Evolutionary conservation across 2,113 vertebrate species (phyloP).

Genomic region (Cinclus mexicanus): DNA sequence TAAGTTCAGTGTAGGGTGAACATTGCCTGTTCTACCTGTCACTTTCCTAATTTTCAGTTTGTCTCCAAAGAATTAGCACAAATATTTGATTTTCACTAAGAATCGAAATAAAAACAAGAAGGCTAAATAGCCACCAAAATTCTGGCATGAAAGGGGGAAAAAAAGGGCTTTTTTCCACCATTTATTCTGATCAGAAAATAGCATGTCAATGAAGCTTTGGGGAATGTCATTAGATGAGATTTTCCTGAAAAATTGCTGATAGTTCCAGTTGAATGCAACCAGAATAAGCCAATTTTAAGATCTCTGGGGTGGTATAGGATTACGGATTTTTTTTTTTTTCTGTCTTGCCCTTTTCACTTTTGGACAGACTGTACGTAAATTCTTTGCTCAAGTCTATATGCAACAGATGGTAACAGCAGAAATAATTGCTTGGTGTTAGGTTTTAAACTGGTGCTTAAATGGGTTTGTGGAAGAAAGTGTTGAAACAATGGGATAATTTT

Average conservation of each 20-base stretch:
- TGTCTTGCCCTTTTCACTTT: conserved; percentile 44
- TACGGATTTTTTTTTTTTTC: not conserved
- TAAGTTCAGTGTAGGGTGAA: not conserved
- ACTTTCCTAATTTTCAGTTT: not conserved
- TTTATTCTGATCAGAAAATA: not conserved
- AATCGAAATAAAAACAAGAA: not conserved
- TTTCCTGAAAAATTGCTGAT: conserved; percentile 28
- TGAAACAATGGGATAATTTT: conserved; percentile 53
- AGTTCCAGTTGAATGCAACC: conserved; percentile 9
- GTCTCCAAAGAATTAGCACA: not conserved
- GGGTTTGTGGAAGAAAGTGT: not conserved
- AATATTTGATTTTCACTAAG: not conserved
- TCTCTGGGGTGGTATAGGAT: conserved; percentile 15
- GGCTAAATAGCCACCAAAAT: not conserved
- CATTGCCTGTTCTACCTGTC: not conserved
- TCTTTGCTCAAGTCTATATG: conserved; percentile 32
- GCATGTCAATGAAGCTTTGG: not conserved
- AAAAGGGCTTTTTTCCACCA: not conserved
- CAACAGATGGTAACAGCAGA: conserved; percentile 51
- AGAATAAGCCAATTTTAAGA: not conserved
- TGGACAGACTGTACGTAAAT: conserved; percentile 32
- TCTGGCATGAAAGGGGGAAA: not conserved
- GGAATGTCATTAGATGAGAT: not conserved
- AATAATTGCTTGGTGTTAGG: conserved; percentile 38
- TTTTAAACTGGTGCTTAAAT: conserved; percentile 34